Base-by-base conservation (phyloP, 2,888 invertebrate species). In the Thumatha senex region DNA sequence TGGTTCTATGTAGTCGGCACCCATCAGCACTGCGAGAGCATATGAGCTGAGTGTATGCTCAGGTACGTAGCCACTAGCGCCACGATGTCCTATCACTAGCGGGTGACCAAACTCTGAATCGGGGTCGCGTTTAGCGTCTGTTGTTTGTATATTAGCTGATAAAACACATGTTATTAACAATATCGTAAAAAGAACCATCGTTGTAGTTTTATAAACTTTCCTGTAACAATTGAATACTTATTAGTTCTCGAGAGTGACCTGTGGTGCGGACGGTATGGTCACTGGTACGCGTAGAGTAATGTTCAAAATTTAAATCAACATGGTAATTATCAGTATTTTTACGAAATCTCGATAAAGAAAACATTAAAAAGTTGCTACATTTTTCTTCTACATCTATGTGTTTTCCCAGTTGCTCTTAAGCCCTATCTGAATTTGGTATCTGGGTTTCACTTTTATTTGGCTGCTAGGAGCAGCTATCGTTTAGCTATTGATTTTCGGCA, bases 21-120 rank as follows among this genome's bases (percentile, higher is more conserved):
- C 89, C 86, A 89, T 85, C 9, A 83, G 84, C 51, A 88, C 78
- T 13, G 90, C 88, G 1, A 90, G 76, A 3, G 89, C 83, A 54
- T 89, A 90, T 1, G 90, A 79, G 1, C 87, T 89, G 4, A 91
- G 78, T 0, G 89, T 91, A 51, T 91, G 90, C 58, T 91, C 90
- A 0, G 90, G 90, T 7, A 83, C 76, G 56, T 91, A 91, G 1
- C 90, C 90, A 47, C 90, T 88, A 15, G 90, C 84, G 0, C 90
- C 90, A 7, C 90, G 77, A 57, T 91, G 90, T 0, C 86, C 89
- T 36, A 91, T 84, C 1, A 88, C 72, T 7, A 85, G 55, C 0
- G 86, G 88, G 14, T 74, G 67, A 54, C 89, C 82, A 46, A 76
- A 75, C 41, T 76, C 73, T 2, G 68, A 54, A 35, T 74, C 50